phyloP scores from a whole-genome alignment of 1,140 invertebrate genomes.

The Scaptomyza pallida region DNA sequence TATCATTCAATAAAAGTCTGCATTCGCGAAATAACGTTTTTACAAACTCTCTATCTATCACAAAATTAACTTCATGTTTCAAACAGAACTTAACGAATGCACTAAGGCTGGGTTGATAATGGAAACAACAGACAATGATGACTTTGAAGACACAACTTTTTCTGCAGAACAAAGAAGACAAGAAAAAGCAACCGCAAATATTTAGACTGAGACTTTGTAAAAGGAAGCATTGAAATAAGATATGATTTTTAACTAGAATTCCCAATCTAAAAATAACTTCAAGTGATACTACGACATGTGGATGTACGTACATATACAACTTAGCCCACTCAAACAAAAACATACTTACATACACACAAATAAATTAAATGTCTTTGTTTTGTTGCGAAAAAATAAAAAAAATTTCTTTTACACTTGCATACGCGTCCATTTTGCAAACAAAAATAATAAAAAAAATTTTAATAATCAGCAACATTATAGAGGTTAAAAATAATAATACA shows the following conservation, averaged over 20 bases:
- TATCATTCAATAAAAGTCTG: too few relatives aligned
- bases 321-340: background rate
- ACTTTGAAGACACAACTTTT: constrained; percentile 49
- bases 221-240: constrained; percentile 63
- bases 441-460: constrained; percentile 27
- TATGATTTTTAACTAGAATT: constrained; percentile 74
- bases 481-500: constrained; percentile 52
- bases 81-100: constrained; percentile 5
- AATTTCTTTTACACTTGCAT: constrained; percentile 67
- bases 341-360: background rate
- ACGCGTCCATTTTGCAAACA: constrained; percentile 48
- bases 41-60: background rate
- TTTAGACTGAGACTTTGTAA: background rate
- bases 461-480: constrained; percentile 19
- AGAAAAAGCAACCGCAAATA: constrained; percentile 10
- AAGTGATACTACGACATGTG: too few relatives aligned
- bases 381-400: constrained; percentile 59
- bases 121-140: constrained; percentile 4
- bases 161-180: constrained; percentile 53
- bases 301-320: background rate
- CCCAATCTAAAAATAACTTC: constrained; percentile 58
- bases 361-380: constrained; percentile 13
- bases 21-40: too few relatives aligned
- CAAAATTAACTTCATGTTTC: background rate
- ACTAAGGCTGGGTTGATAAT: constrained; percentile 7